These are phyloP conservation scores for Apodemia mormo DNA, from an alignment of 2,888 invertebrate genomes.

Conservation along the genomic window DNA sequence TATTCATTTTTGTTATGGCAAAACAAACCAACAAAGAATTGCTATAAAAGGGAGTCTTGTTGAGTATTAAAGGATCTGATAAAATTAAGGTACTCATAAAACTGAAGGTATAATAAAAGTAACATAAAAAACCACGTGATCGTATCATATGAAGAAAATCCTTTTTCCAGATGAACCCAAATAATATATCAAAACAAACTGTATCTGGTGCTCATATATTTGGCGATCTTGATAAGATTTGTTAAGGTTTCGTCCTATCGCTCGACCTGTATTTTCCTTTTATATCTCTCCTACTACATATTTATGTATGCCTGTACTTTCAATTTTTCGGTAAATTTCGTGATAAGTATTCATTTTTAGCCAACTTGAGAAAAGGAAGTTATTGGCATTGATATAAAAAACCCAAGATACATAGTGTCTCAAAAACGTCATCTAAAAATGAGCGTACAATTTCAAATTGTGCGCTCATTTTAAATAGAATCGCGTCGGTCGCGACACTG, in stretches of 20 bases:
- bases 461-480: too few relatives aligned
- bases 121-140: slow-evolving; percentile 12
- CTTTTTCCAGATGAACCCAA: not conserved
- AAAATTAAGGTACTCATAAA: slow-evolving; percentile 18
- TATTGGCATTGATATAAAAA: too few relatives aligned
- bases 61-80: slow-evolving; percentile 13
- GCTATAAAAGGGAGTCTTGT: slow-evolving; percentile 5
- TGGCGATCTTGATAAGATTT: not conserved
- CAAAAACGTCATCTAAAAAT: too few relatives aligned
- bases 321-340: too few relatives aligned
- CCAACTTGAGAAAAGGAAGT: too few relatives aligned
- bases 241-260: not conserved
- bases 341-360: too few relatives aligned
- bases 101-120: not conserved
- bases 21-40: slow-evolving; percentile 5
- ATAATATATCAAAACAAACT: not conserved
- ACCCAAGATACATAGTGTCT: too few relatives aligned
- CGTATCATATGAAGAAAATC: slow-evolving; percentile 13
- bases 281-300: too few relatives aligned
- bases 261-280: too few relatives aligned
- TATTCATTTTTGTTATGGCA: slow-evolving; percentile 6
- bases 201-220: not conserved
- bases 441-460: too few relatives aligned
- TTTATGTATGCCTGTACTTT: too few relatives aligned
- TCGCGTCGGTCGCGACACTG: too few relatives aligned